Base-by-base conservation (phyloP, 2,113 vertebrate species). In the Cyphomyrus discorhynchus region DNA sequence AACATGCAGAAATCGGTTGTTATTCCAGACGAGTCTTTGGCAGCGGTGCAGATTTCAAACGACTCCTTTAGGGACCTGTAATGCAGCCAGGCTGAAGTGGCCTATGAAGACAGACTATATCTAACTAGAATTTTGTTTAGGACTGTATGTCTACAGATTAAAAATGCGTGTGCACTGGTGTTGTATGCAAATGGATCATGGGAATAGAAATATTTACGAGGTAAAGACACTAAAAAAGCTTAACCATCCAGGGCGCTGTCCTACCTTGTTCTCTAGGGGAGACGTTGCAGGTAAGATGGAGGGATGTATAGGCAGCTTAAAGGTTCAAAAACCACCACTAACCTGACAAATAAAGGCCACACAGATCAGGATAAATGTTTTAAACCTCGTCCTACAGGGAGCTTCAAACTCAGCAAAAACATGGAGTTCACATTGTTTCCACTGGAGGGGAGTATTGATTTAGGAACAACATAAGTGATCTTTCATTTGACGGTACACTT, bases 361-460 rank as follows among this genome's bases (percentile, higher is more conserved):
- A 2, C 39, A 10, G 21, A 11, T 84, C 11, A 45, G 24, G 27
- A 84, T 24, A 46, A 24, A 45, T 19, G 0, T 47, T 84, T 47
- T 24, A 84, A 86, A n/a, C 27, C 11, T 31, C 15, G 31, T 50
- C 74, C 15, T 77, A 42, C 88, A 49, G 24, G n/a, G 31, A 83
- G 42, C n/a, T 53, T 45, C 35, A 84, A 84, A 84, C 39, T 84
- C 42, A 3, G 19, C 80, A n/a, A 70, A 46, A 39, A 42, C 45
- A 91, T 82, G 85, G 87, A 94, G 92, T 95, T 93, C 92, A 62
- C 88, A 3, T 3, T 47, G 24, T 31, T 3, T 89, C 95, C 95
- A 94, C 92, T 89, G 93, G 94, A 94, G 93, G 95, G 95, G 91
- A 91, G 89, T 95, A 94, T 95, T 95, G 94, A 35, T 93, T 93